Evolutionary conservation across 92 coral and sea anemone species (phyloP).

Genomic region (Epizoanthus rinbou): DNA sequence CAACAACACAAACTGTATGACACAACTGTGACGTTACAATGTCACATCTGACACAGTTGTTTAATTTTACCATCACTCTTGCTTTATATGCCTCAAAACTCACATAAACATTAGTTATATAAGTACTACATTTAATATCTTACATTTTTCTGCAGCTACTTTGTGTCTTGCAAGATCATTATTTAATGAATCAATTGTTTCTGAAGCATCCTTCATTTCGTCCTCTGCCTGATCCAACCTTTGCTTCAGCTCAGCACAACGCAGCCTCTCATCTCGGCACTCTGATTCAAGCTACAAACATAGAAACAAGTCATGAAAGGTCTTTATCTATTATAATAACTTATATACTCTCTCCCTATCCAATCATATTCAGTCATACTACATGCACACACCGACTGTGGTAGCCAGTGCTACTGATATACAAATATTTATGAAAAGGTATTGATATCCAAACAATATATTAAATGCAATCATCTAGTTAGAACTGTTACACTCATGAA

Average conservation of each 20-base stretch:
- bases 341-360: not conserved
- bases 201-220: constrained; percentile 76
- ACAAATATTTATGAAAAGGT: not conserved
- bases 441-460: not conserved
- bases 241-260: constrained; percentile 51
- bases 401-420: too few species aligned
- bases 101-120: not conserved
- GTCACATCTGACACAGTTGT: too few species aligned
- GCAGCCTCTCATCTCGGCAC: constrained; percentile 64
- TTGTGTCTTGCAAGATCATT: constrained; percentile 78
- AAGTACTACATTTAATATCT: not conserved
- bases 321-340: not conserved
- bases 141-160: constrained; percentile 68
- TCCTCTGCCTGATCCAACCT: constrained; percentile 56
- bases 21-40: too few species aligned
- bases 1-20: not conserved
- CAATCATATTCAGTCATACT: too few species aligned
- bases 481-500: too few species aligned
- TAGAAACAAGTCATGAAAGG: not conserved
- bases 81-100: too few species aligned
- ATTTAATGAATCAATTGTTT: constrained; percentile 79
- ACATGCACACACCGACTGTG: too few species aligned
- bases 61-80: too few species aligned
- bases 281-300: constrained; percentile 60
- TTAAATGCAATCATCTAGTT: not conserved